Conservation (phyloP, 2,888 invertebrate genomes). For the Lathronympha strigana region DNA sequence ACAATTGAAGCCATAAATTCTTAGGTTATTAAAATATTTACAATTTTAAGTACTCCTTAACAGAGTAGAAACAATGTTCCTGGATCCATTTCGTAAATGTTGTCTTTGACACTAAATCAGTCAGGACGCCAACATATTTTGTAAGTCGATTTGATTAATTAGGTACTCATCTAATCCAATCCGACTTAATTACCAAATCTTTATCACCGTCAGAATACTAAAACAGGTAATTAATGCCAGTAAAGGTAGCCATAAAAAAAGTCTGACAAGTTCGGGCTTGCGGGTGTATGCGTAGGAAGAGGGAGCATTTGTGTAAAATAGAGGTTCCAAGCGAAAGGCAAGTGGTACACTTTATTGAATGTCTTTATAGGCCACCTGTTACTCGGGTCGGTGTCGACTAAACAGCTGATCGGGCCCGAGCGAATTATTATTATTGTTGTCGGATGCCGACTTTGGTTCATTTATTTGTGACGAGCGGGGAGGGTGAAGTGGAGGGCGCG, state of each 20-base stretch:
- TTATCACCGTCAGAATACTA: constrained; percentile 22
- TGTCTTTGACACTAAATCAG: too few relatives aligned
- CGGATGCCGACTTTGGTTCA: constrained; percentile 77
- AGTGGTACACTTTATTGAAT: constrained; percentile 83
- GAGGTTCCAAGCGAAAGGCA: constrained; percentile 79
- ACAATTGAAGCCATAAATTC: too few relatives aligned
- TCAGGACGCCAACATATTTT: neutral
- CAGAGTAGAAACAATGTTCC: too few relatives aligned
- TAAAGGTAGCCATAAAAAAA: constrained; percentile 47
- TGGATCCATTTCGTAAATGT: too few relatives aligned
- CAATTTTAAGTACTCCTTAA: too few relatives aligned
- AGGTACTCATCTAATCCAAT: constrained; percentile 13
- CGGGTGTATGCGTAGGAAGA: constrained; percentile 54
- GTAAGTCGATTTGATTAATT: constrained; percentile 20
- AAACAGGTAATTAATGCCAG: constrained; percentile 38
- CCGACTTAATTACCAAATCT: constrained; percentile 24
- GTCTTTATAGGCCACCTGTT: constrained; percentile 85
- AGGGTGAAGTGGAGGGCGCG: constrained; percentile 57
- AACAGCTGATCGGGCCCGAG: constrained; percentile 81
- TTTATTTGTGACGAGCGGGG: constrained; percentile 75
- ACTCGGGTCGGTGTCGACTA: constrained; percentile 80
- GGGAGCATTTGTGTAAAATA: constrained; percentile 72
- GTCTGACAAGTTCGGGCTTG: constrained; percentile 49
- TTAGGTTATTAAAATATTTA: too few relatives aligned
- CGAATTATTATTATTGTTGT: constrained; percentile 81